A percentile compares a stretch with the other conserved stretches of the same genome.
Conservation (phyloP, 1,140 invertebrate species). For the Drosophila truncata region DNA sequence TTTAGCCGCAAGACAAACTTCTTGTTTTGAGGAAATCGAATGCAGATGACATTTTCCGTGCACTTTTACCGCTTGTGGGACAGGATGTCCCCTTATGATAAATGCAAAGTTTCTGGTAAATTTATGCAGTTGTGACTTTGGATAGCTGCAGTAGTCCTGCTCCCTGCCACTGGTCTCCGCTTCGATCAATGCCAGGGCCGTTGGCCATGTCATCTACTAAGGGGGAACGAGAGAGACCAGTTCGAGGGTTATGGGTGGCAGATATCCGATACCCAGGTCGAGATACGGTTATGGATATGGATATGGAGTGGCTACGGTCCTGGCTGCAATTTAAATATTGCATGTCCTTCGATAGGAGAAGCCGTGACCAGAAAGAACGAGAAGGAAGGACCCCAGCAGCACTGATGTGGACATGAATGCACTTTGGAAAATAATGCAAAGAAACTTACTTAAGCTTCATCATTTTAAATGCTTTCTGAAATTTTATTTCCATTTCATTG, state of each 20-base stretch:
- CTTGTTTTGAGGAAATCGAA: constrained; percentile 25
- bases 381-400: constrained; percentile 8
- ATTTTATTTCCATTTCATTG: not conserved
- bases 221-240: constrained; percentile 3
- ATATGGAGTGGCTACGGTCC: constrained; percentile 51
- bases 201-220: constrained; percentile 67
- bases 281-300: constrained; percentile 53
- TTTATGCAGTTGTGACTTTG: constrained; percentile 67
- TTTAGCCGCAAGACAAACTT: not conserved
- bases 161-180: constrained; percentile 3
- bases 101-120: constrained; percentile 41
- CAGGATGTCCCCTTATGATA: constrained; percentile 36
- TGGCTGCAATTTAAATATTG: constrained; percentile 78
- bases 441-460: not conserved
- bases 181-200: constrained; percentile 75
- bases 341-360: constrained; percentile 53
- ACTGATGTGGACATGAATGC: constrained; percentile 20
- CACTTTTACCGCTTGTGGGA: constrained; percentile 11
- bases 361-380: constrained; percentile 45
- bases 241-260: constrained; percentile 15
- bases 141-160: constrained; percentile 15
- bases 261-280: constrained; percentile 33
- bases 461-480: not conserved
- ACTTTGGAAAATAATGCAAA: constrained; percentile 2
- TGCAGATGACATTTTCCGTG: constrained; percentile 54